phyloP scores from a whole-genome alignment of 53 echinoderm and acorn worm species.

The Echinarachnius parma region DNA sequence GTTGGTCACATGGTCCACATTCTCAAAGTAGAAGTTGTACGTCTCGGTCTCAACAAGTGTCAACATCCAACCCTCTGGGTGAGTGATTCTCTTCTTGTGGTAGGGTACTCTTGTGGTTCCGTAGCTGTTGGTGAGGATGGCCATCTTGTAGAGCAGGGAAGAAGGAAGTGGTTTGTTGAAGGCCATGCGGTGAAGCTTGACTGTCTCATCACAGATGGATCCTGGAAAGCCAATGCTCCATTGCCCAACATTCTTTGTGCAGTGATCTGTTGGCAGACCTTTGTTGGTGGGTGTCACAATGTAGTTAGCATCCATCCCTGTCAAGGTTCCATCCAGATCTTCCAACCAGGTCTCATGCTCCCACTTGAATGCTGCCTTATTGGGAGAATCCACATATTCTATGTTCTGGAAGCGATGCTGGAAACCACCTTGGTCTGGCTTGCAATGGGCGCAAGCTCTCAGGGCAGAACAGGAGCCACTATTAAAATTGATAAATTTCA shows the following conservation, averaged over 20 bases:
- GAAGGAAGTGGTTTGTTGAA: conserved; percentile 71
- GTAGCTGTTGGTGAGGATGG: conserved; percentile 55
- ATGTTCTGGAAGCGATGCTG: conserved; percentile 60
- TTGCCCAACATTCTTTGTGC: conserved; percentile 20
- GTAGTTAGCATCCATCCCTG: conserved; percentile 42
- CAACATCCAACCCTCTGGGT: conserved; percentile 75
- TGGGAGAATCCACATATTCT: conserved; percentile 64
- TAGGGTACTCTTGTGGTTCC: conserved; percentile 59
- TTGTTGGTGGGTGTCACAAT: conserved; percentile 61
- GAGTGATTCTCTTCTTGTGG: conserved; percentile 67
- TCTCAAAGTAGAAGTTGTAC: conserved; percentile 69
- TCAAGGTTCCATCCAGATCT: conserved; percentile 68
- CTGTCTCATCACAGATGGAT: conserved; percentile 69
- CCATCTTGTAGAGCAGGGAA: conserved; percentile 63
- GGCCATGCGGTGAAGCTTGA: conserved; percentile 75
- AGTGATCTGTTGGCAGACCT: conserved; percentile 70
- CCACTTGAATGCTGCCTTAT: conserved; percentile 65
- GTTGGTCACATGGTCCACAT: conserved; percentile 72
- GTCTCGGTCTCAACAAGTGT: conserved; percentile 72
- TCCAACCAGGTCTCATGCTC: conserved; percentile 64
- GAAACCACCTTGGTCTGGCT: conserved; percentile 63
- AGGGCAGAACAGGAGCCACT: conserved; percentile 51
- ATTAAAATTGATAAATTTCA: conserved; percentile 84
- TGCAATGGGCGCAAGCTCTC: conserved; percentile 72
- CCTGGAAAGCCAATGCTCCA: conserved; percentile 51